Conservation (phyloP, 1,140 invertebrate genomes). For the Pseudomyrmex concolor region DNA sequence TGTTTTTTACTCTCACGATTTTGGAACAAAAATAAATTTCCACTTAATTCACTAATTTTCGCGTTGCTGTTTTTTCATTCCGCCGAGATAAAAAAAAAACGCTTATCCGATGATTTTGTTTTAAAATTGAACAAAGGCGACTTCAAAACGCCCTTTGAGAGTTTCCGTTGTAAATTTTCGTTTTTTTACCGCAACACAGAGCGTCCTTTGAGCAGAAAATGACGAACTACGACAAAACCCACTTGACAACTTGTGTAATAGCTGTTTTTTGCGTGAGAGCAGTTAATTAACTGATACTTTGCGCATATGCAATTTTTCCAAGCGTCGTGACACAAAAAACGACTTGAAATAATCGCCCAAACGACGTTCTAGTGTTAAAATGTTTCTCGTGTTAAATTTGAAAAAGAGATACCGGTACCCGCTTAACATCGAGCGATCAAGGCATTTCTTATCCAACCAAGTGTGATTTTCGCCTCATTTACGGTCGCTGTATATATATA, state of each 20-base stretch:
- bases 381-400: slow-evolving; percentile 8
- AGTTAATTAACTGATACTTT: background rate
- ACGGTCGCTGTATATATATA: slow-evolving; percentile 50
- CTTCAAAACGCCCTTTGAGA: slow-evolving; percentile 4
- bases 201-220: slow-evolving; percentile 20
- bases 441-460: slow-evolving; percentile 62
- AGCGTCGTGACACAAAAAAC: background rate
- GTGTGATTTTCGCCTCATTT: slow-evolving; percentile 77
- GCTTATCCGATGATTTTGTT: slow-evolving; percentile 41
- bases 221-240: slow-evolving; percentile 14
- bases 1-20: slow-evolving; percentile 12
- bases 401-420: background rate
- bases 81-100: background rate
- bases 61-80: slow-evolving; percentile 32
- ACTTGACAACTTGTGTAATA: slow-evolving; percentile 12
- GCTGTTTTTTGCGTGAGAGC: background rate
- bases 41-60: slow-evolving; percentile 47
- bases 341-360: background rate
- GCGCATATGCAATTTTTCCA: background rate
- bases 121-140: slow-evolving; percentile 26
- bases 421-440: slow-evolving; percentile 10
- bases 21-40: slow-evolving; percentile 65
- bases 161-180: slow-evolving; percentile 2
- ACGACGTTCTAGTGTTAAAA: background rate
- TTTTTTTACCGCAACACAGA: slow-evolving; percentile 21